Conservation (phyloP, 92 coral and sea anemone species). For the Porites evermanni region DNA sequence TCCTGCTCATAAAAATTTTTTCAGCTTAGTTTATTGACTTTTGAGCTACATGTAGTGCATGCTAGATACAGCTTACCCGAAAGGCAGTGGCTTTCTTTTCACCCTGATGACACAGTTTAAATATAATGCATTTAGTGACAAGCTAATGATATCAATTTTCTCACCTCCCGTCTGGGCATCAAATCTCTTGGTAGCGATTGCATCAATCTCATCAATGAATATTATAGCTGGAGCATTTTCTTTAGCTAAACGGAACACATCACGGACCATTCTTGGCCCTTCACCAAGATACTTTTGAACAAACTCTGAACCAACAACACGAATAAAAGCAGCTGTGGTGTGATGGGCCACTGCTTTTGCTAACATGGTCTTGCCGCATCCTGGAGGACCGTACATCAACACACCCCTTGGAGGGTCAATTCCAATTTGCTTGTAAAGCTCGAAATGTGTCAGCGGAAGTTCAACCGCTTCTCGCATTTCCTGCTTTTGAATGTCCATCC, state of each 20-base stretch:
- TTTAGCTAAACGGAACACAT: conserved; percentile 96
- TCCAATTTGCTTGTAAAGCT: conserved; percentile 99
- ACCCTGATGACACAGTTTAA: too few relatives aligned
- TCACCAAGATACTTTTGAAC: conserved; percentile 99
- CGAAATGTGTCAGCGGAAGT: conserved; percentile 97
- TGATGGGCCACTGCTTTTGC: conserved; percentile 99
- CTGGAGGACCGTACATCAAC: conserved; percentile 97
- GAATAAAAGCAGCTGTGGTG: conserved; percentile 97
- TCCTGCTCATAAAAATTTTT: too few relatives aligned
- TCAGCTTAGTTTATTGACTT: too few relatives aligned
- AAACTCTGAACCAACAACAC: conserved; percentile 99
- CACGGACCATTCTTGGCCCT: conserved; percentile 99
- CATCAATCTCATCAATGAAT: conserved; percentile 99
- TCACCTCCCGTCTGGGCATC: conserved; percentile 99
- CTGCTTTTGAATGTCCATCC: conserved; percentile 99
- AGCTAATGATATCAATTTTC: background rate
- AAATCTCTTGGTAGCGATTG: conserved; percentile 99
- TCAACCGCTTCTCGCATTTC: conserved; percentile 99
- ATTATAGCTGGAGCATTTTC: conserved; percentile 99
- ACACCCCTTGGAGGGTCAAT: conserved; percentile 99
- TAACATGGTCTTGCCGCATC: conserved; percentile 99
- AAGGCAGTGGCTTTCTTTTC: too few relatives aligned
- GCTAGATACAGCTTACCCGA: too few relatives aligned
- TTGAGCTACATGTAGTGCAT: too few relatives aligned
- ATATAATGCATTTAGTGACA: too few relatives aligned